phyloP scores from a whole-genome alignment of 2,888 invertebrate genomes.

The Himalopsyche japonica region DNA sequence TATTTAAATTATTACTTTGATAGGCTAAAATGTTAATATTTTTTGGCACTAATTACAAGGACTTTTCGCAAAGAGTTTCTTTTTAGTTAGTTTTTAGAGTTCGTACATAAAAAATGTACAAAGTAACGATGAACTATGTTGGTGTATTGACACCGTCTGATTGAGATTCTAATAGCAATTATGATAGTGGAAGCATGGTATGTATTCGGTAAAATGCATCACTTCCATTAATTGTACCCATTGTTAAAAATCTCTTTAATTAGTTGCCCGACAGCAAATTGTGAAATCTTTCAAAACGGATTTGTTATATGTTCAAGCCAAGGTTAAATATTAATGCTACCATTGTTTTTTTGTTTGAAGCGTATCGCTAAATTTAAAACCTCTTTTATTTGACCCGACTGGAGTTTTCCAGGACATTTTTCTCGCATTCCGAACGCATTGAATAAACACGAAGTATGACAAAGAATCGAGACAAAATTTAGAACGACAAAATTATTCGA shows the following conservation, averaged over 20 bases:
- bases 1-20: too few relatives aligned
- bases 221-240: not conserved
- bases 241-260: not conserved
- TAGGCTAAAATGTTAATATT: too few relatives aligned
- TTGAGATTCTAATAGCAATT: too few relatives aligned
- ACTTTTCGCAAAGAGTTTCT: too few relatives aligned
- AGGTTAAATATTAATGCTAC: slow-evolving; percentile 2
- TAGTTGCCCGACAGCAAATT: not conserved
- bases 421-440: slow-evolving; percentile 7
- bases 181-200: not conserved
- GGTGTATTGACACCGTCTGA: too few relatives aligned
- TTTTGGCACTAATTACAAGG: too few relatives aligned
- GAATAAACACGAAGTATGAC: slow-evolving; percentile 12
- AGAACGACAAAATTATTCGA: slow-evolving; percentile 40
- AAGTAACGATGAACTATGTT: too few relatives aligned
- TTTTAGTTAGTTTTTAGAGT: too few relatives aligned
- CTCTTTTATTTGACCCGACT: slow-evolving; percentile 3
- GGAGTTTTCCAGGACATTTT: slow-evolving; percentile 1
- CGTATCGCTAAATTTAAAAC: slow-evolving; percentile 4
- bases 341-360: slow-evolving; percentile 17
- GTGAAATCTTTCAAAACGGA: not conserved
- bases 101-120: too few relatives aligned
- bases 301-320: not conserved
- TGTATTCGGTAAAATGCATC: not conserved
- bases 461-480: slow-evolving; percentile 25